Evolutionary conservation across 2,113 vertebrate species (phyloP), one percentile per base, ranked within the genome.

Genomic region (Caretta caretta): DNA sequence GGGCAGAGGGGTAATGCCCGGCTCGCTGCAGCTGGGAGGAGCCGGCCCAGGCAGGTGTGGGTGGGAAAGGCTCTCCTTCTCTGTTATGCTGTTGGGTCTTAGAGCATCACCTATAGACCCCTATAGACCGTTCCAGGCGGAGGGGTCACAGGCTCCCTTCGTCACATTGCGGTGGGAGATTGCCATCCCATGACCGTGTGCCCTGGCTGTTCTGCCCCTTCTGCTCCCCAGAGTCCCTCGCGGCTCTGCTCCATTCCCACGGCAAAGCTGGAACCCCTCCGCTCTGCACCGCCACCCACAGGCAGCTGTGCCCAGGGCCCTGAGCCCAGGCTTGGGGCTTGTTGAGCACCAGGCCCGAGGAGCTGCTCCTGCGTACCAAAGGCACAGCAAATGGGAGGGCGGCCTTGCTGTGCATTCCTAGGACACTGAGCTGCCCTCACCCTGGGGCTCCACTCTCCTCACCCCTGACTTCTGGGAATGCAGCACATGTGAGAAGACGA

Each of bases 381-480:
- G 25, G 75, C 35, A 49, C 24, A 29, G 76, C 46, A 76, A 9
- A 42, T 3, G 1, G 11, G 38, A 49, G 46, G 25, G 14, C 48
- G 8, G 76, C 29, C 59, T 35, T 3, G 31, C 29, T 17, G 9
- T 56, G 8, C 35, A 81, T 81, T 59, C 53, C 72, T 29, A 6
- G 3, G 25, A 31, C 24, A 53, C 1, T 0, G 2, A 3, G 65
- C 42, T 83, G 53, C 78, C 38, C 51, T 54, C 57, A 31, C 59
- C n/a, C 48, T 75, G 2, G 2, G 62, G 9, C 12, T 87, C 46
- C 22, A 46, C 48, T 92, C 38, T 3, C 31, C 31, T 65, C 62
- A 35, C 16, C 14, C 17, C 31, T 0, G 0, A 20, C 16, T 88
- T 13, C 69, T 83, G 50, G 51, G 89, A 78, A n/a, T 5, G 1